Percentiles rank a stretch among this genome's conserved stretches.
Evolutionary conservation across 2,113 vertebrate genomes (phyloP).

Genomic region (Redunca redunca): DNA sequence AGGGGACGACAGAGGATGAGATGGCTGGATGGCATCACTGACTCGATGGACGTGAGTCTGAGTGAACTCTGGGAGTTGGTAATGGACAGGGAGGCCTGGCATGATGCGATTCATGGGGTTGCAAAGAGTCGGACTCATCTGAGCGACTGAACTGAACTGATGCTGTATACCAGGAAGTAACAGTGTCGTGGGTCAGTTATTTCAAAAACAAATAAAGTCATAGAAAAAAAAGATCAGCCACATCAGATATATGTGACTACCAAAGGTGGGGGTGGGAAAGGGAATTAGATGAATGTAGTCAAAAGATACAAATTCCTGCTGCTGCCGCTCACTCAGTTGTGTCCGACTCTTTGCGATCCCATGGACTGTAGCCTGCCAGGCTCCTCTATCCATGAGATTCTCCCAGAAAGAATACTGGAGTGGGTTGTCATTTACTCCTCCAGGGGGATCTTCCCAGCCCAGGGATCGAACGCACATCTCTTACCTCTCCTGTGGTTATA

Average conservation of each 20-base stretch:
- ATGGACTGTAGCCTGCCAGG: not conserved
- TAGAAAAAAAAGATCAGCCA: not conserved
- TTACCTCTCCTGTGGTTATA: not conserved
- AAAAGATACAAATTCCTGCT: not conserved
- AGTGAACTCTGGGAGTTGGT: too few species aligned
- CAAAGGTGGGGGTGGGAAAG: not conserved
- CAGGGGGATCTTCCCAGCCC: not conserved
- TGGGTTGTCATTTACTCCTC: not conserved
- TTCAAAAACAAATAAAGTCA: not conserved
- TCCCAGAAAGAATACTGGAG: not conserved
- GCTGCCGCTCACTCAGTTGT: not conserved
- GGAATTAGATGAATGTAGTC: not conserved
- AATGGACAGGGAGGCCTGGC: too few species aligned
- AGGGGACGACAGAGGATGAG: too few species aligned
- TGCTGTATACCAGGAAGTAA: not conserved
- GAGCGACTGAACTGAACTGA: too few species aligned
- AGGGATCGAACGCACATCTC: not conserved
- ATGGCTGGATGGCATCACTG: too few species aligned
- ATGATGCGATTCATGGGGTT: too few species aligned
- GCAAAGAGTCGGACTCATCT: rapidly evolving
- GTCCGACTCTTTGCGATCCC: not conserved
- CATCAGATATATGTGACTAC: not conserved
- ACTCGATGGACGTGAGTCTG: too few species aligned
- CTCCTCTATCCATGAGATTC: not conserved
- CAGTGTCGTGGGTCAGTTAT: not conserved